A percentile compares a stretch with the other conserved stretches of the same genome.
Evolutionary conservation across 2,888 invertebrate species (phyloP).

Genomic region (Periphyllus acericola): DNA sequence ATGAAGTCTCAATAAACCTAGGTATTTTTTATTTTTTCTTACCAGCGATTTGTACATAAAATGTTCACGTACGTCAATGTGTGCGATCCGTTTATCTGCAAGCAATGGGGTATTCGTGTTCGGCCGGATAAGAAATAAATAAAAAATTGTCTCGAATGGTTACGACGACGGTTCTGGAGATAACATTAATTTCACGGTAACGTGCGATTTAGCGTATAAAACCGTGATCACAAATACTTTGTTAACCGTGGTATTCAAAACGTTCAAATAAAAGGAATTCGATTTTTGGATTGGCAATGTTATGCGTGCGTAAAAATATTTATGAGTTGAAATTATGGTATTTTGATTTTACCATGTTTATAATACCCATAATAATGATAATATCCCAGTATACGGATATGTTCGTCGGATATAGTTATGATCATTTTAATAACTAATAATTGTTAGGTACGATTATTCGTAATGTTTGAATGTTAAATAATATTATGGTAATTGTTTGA

Average conservation of each 20-base stretch:
- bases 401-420: too few species aligned
- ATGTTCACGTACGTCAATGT: slow-evolving; percentile 47
- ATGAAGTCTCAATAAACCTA: slow-evolving; percentile 53
- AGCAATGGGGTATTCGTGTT: slow-evolving; percentile 54
- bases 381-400: too few species aligned
- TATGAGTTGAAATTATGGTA: not conserved
- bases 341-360: not conserved
- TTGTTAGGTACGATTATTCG: too few species aligned
- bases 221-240: not conserved
- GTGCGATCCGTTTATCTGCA: slow-evolving; percentile 52
- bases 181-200: slow-evolving; percentile 56
- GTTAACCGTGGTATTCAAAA: not conserved
- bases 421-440: too few species aligned
- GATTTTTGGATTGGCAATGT: not conserved
- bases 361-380: too few species aligned
- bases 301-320: not conserved
- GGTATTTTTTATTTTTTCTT: slow-evolving; percentile 11
- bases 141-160: slow-evolving; percentile 52
- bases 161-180: slow-evolving; percentile 47
- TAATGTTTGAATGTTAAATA: too few species aligned
- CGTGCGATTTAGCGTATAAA: not conserved
- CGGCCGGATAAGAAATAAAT: slow-evolving; percentile 51
- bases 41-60: slow-evolving; percentile 40
- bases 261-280: not conserved
- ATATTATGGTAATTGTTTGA: too few species aligned